phyloP scores from a whole-genome alignment of 2,888 invertebrate species.

The Philonicus albiceps region DNA sequence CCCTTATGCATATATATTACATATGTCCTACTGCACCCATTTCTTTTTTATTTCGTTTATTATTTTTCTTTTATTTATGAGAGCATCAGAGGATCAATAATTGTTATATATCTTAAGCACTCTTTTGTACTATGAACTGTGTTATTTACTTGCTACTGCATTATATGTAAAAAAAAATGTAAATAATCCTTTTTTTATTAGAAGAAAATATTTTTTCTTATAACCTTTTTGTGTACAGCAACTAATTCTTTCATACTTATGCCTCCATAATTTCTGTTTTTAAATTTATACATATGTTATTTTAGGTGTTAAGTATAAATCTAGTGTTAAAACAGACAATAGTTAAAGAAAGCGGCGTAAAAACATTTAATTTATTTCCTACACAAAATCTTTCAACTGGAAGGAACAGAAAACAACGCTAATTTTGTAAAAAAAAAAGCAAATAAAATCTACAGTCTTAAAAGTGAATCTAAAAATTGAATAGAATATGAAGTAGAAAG shows the following conservation, averaged over 20 bases:
- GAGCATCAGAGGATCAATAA: background rate
- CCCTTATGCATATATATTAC: background rate
- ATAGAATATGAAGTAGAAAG: constrained; percentile 37
- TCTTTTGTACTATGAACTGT: background rate
- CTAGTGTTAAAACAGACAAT: background rate
- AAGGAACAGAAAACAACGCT: constrained; percentile 25
- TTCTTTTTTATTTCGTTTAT: constrained; percentile 7
- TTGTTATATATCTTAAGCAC: background rate
- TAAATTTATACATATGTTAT: background rate
- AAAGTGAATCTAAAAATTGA: constrained; percentile 47
- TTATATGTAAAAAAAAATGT: constrained; percentile 15
- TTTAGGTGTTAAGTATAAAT: constrained; percentile 11
- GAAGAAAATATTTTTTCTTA: constrained; percentile 4
- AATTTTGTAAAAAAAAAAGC: constrained; percentile 12
- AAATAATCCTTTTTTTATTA: background rate
- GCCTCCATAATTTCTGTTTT: background rate
- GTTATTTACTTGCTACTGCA: constrained; percentile 8
- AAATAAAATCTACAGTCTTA: constrained; percentile 34
- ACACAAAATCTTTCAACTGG: background rate
- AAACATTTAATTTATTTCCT: constrained; percentile 16
- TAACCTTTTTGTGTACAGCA: constrained; percentile 11
- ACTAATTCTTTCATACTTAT: constrained; percentile 13
- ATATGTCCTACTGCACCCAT: background rate
- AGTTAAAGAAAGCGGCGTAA: background rate
- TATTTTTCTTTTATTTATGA: background rate